phyloP scores from a whole-genome alignment of 2,888 invertebrate species.

The Timema cristinae region DNA sequence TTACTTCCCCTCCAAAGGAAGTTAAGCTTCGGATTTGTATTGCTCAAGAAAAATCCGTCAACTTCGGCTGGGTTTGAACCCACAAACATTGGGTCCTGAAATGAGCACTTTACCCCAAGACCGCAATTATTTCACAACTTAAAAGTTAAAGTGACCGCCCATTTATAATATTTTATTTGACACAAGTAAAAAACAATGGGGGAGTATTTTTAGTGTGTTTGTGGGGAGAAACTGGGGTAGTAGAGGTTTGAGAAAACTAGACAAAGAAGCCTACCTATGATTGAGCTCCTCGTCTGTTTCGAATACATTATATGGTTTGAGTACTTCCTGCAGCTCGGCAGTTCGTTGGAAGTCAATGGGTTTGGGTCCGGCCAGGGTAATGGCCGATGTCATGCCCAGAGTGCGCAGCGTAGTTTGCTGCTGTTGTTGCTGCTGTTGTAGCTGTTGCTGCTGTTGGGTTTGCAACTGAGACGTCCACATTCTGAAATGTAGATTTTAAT shows the following conservation, averaged over 20 bases:
- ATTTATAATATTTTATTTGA: too few species aligned
- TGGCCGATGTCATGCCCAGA: slow-evolving; percentile 91
- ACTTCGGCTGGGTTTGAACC: too few species aligned
- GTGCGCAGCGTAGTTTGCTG: slow-evolving; percentile 55
- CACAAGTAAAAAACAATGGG: too few species aligned
- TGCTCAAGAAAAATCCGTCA: too few species aligned
- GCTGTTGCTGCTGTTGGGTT: slow-evolving; percentile 37
- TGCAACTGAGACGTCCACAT: slow-evolving; percentile 30
- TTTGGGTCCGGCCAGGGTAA: slow-evolving; percentile 82
- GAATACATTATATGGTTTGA: slow-evolving; percentile 82
- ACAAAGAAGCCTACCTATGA: slow-evolving; percentile 55
- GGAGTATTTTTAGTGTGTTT: too few species aligned
- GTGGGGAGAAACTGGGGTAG: too few species aligned
- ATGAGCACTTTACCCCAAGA: too few species aligned
- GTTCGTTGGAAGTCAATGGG: slow-evolving; percentile 72
- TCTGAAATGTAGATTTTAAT: slow-evolving; percentile 12
- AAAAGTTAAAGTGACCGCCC: too few species aligned
- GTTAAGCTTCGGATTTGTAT: too few species aligned
- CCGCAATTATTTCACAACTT: too few species aligned
- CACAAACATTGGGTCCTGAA: too few species aligned
- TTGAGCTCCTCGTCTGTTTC: slow-evolving; percentile 87
- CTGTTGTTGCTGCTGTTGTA: slow-evolving; percentile 38
- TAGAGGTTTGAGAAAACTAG: not conserved
- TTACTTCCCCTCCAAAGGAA: too few species aligned
- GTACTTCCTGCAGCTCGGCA: slow-evolving; percentile 68